A percentile compares a stretch with the other conserved stretches of the same genome.
phyloP scores from a whole-genome alignment of 2,797 vertebrate genomes.

The Prionace glauca region DNA sequence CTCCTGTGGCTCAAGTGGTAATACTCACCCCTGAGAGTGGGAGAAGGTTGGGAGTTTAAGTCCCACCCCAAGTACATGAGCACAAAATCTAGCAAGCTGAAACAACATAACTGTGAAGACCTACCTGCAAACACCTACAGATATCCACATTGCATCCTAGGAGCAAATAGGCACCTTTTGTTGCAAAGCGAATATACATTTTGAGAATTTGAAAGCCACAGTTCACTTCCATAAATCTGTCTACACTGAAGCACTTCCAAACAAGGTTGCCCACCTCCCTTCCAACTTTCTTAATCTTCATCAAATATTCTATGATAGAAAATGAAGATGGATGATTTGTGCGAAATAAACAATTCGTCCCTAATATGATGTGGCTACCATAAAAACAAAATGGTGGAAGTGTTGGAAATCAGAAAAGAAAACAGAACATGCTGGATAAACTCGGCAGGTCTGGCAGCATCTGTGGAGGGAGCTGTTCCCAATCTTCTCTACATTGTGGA shows the following conservation, averaged over 20 bases:
- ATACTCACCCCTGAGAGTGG: too few species aligned
- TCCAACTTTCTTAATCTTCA: background rate
- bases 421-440: too few species aligned
- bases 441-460: too few species aligned
- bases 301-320: background rate
- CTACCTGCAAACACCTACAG: background rate
- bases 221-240: background rate
- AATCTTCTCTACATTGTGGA: too few species aligned
- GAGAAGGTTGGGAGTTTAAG: too few species aligned
- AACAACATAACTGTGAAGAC: background rate
- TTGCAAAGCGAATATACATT: background rate
- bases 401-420: too few species aligned
- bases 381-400: too few species aligned
- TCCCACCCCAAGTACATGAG: too few species aligned
- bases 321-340: background rate
- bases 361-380: background rate
- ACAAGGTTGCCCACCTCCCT: background rate
- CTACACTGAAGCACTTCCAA: background rate
- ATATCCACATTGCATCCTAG: background rate
- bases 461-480: too few species aligned
- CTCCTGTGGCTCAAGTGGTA: too few species aligned
- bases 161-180: background rate
- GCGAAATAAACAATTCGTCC: background rate
- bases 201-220: background rate
- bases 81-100: background rate